Conservation (phyloP, 2,888 invertebrate genomes). For the Drosophila paranaensis region DNA sequence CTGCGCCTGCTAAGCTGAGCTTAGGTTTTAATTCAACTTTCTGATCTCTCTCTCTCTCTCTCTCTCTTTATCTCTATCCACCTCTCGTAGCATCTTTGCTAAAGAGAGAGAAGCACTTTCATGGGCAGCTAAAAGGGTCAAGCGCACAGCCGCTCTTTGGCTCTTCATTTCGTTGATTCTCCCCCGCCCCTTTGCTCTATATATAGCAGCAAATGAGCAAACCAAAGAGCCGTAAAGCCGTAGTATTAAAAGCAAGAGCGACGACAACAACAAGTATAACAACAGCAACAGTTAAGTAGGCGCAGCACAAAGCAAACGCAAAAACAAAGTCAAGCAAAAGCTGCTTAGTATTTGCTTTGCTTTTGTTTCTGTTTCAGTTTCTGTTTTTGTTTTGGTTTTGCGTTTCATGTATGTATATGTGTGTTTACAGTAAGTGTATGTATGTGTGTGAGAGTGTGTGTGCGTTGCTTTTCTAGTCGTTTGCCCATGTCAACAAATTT, state of each 20-base stretch:
- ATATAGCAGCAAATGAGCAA: slow-evolving; percentile 6
- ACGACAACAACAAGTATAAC: slow-evolving; percentile 12
- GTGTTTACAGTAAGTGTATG: neutral
- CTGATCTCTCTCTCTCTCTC: neutral
- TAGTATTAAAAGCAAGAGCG: slow-evolving; percentile 16
- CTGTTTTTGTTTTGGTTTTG: slow-evolving; percentile 33
- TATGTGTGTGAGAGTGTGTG: slow-evolving; percentile 5
- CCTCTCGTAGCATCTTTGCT: neutral
- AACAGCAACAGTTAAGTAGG: slow-evolving; percentile 44
- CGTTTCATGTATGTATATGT: slow-evolving; percentile 15
- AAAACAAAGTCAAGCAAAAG: slow-evolving; percentile 34
- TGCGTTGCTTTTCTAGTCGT: slow-evolving; percentile 29
- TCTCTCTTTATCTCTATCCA: neutral
- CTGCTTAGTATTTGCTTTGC: slow-evolving; percentile 42
- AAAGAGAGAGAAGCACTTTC: slow-evolving; percentile 6
- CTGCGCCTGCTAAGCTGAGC: neutral
- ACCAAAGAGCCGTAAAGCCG: slow-evolving; percentile 17
- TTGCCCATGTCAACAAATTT: slow-evolving; percentile 66
- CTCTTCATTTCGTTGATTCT: slow-evolving; percentile 26
- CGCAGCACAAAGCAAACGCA: slow-evolving; percentile 35
- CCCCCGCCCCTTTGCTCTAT: neutral
- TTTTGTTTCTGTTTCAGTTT: slow-evolving; percentile 32
- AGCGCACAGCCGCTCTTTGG: slow-evolving; percentile 21
- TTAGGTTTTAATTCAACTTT: slow-evolving; percentile 1
- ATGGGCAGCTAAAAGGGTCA: slow-evolving; percentile 40